Percentiles rank a stretch among this genome's conserved stretches.
These are phyloP conservation scores for Petrolisthes cinctipes DNA, from an alignment of 2,888 invertebrate species.

Conservation along the genomic window DNA sequence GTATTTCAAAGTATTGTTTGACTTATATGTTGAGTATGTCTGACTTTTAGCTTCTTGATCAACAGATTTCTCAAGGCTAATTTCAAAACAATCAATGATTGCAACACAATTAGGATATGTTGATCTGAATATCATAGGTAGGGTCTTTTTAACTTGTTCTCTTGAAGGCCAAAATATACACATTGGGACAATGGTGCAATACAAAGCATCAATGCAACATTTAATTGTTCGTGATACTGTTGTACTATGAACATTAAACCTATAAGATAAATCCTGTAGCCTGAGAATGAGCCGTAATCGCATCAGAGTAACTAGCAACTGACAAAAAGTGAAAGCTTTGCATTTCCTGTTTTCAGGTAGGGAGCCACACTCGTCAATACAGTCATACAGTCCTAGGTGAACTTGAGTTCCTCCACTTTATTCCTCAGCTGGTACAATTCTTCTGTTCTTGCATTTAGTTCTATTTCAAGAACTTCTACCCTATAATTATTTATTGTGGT, in stretches of 20 bases:
- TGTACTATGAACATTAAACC: not conserved
- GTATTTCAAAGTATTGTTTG: conserved; percentile 6
- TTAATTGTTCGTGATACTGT: conserved; percentile 1
- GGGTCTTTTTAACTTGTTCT: conserved; percentile 1
- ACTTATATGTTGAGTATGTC: not conserved
- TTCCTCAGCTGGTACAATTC: not conserved
- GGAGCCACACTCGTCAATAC: not conserved
- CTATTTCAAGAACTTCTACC: not conserved
- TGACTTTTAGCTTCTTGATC: not conserved
- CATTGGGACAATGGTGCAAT: not conserved
- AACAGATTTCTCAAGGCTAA: not conserved
- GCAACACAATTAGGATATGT: not conserved
- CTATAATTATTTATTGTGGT: not conserved
- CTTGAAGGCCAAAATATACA: conserved; percentile 11
- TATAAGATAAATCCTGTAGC: not conserved
- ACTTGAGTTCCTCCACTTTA: not conserved
- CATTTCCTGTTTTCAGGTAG: not conserved
- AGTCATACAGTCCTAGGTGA: not conserved
- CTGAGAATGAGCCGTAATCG: not conserved
- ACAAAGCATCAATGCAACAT: not conserved
- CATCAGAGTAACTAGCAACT: not conserved
- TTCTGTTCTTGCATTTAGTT: not conserved
- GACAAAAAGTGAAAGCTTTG: not conserved
- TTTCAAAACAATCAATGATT: conserved; percentile 17
- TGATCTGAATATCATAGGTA: not conserved